Base-by-base conservation (phyloP, 2,113 vertebrate species). In the Copsychus sechellarum region DNA sequence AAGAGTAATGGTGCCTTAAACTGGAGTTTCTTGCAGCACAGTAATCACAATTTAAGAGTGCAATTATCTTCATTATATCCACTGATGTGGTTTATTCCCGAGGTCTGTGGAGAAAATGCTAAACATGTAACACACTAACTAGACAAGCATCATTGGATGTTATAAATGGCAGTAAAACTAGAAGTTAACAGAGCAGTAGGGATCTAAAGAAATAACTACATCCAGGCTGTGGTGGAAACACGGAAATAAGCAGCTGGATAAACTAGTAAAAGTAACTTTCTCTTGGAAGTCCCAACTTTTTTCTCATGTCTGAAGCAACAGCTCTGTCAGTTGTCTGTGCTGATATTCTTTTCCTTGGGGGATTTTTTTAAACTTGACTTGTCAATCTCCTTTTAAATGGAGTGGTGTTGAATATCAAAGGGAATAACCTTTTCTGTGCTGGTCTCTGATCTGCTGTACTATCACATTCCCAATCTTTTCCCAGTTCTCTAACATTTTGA, bases 351-450 rank as follows among this genome's bases (percentile, higher is more conserved):
- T 66, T 61, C 60, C 70, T 85, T 81, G 47, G 26, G 74, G 70
- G 8, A 47, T 20, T 26, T 81, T 85, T 82, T 88, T 51, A 70
- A 85, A 73, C 26, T 42, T 71, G n/a, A 57, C 36, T 62, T 91
- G 82, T 93, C 79, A 70, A 50, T 95, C 87, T 94, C 42, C 70
- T 94, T 91, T 95, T 73, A 86, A 90, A 93, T 26, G 10, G 8
- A 57, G 19, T 80, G 69, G 66, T 93, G 67, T 94, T 82, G 81
- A 92, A 94, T 95, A 86, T 88, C 94, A 95, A 95, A 96, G 74
- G 26, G 19, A 88, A 70, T 92, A 92, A 66, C 70, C 70, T 88
- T 95, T 93, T 2, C 13, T 14, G 36, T 38, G 14, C 8, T 87
- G 36, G 7, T 85, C 58, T 95, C 87, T 93, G 57, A 88, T 91